Evolutionary conservation across 1,140 invertebrate species (phyloP), one percentile per base, ranked within the genome.

Genomic region (Zaprionus davidi): DNA sequence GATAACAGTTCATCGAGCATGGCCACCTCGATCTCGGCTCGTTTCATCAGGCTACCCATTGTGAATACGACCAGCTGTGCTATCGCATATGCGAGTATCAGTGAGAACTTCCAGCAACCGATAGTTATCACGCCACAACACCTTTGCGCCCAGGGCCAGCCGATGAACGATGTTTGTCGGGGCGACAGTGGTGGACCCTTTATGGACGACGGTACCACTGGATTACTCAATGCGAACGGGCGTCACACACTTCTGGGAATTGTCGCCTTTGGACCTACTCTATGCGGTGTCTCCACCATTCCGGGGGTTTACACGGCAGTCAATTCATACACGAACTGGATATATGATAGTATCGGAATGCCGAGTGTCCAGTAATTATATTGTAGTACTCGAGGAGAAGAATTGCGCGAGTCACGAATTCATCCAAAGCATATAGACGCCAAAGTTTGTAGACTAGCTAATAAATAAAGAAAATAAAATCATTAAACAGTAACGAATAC

Each of bases 111-210:
- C 57, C 91, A 92, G 51, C 80, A 77, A 2, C 91, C 92, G n/a
- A 93, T 93, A 15, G 72, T 91, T 9, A 90, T 94, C 12, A 93
- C 83, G 17, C 76, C 92, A 0, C 87, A 76, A 15, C 94, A 95
- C 66, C 81, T 95, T 62, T 94, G 94, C 73, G 93, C 94, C 3
- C 93, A 94, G 56, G 94, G 94, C 3, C 76, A 92, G 34, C 85
- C 91, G n/a, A 91, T 92, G 76, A 90, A 91, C 17, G 93, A 93
- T 66, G 87, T 92, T 22, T 93, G 92, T 62, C 88, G 92, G 59
- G 93, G 93, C 75, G 95, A 96, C 70, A 95, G 94, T n/a, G 95
- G 95, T 0, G 95, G 95, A 3, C 95, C 95, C 0, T 92, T 96
- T 1, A 94, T 96, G 94, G 94, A 94, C 69, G 92, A 94, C 13